Evolutionary conservation across 2,888 invertebrate species (phyloP).

Genomic region (Cantharis rustica): DNA sequence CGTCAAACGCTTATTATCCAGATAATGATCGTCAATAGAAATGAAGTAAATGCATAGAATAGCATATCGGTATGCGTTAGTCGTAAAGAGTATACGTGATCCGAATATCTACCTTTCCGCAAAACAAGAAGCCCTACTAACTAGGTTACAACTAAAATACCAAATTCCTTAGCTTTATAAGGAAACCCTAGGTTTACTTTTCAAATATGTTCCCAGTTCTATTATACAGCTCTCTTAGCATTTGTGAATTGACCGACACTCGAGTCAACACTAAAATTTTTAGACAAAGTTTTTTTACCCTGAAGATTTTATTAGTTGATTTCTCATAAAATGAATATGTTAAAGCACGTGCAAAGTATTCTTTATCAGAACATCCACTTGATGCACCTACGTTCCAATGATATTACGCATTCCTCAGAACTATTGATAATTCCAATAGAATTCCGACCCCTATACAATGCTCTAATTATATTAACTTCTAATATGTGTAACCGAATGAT

Average conservation of each 20-base stretch:
- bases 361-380: constrained; percentile 8
- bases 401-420: constrained; percentile 11
- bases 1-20: constrained; percentile 39
- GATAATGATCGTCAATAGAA: constrained; percentile 44
- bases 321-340: neutral
- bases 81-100: constrained; percentile 46
- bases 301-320: neutral
- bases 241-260: constrained; percentile 10
- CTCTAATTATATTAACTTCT: constrained; percentile 12
- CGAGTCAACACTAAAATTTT: constrained; percentile 7
- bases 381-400: constrained; percentile 16
- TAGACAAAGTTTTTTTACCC: neutral
- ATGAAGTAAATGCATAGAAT: constrained; percentile 40
- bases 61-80: constrained; percentile 46
- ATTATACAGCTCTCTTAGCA: neutral
- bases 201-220: constrained; percentile 18
- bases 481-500: constrained; percentile 12
- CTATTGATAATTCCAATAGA: constrained; percentile 6
- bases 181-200: constrained; percentile 20
- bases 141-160: constrained; percentile 46
- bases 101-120: constrained; percentile 41
- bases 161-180: constrained; percentile 31
- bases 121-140: constrained; percentile 45
- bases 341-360: constrained; percentile 4
- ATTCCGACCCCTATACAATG: constrained; percentile 5